phyloP scores from a whole-genome alignment of 2,113 vertebrate species.

The Channa argus region DNA sequence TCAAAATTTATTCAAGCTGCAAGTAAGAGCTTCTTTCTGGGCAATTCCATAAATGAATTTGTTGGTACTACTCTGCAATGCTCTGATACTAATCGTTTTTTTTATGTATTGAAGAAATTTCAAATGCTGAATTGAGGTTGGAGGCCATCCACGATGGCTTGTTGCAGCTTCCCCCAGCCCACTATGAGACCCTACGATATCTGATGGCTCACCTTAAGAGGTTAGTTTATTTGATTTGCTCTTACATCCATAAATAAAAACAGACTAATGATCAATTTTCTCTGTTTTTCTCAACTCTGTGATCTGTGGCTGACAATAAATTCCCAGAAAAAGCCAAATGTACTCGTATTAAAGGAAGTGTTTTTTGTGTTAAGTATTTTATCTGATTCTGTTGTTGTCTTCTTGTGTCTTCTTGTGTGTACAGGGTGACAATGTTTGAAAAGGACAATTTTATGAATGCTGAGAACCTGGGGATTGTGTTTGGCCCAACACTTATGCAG shows the following conservation, averaged over 20 bases:
- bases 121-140: slow-evolving; percentile 90
- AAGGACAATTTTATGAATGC: slow-evolving; percentile 98
- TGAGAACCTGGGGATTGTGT: slow-evolving; percentile 97
- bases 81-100: slow-evolving; percentile 36
- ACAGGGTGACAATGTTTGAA: slow-evolving; percentile 94
- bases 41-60: neutral
- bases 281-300: too few relatives aligned
- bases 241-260: too few relatives aligned
- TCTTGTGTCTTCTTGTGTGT: slow-evolving; percentile 21
- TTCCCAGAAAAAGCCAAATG: too few relatives aligned
- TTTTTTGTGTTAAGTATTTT: neutral
- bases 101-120: slow-evolving; percentile 84
- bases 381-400: neutral
- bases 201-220: slow-evolving; percentile 98
- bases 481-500: slow-evolving; percentile 97
- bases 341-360: too few relatives aligned
- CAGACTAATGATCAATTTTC: too few relatives aligned
- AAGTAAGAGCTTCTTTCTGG: slow-evolving; percentile 85
- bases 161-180: slow-evolving; percentile 94
- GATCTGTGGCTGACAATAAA: too few relatives aligned
- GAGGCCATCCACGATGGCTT: slow-evolving; percentile 93
- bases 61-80: neutral
- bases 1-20: slow-evolving; percentile 96
- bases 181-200: slow-evolving; percentile 95
- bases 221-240: slow-evolving; percentile 73